Base-by-base conservation (phyloP, 2,888 invertebrate genomes). In the Epistrophe eligans region DNA sequence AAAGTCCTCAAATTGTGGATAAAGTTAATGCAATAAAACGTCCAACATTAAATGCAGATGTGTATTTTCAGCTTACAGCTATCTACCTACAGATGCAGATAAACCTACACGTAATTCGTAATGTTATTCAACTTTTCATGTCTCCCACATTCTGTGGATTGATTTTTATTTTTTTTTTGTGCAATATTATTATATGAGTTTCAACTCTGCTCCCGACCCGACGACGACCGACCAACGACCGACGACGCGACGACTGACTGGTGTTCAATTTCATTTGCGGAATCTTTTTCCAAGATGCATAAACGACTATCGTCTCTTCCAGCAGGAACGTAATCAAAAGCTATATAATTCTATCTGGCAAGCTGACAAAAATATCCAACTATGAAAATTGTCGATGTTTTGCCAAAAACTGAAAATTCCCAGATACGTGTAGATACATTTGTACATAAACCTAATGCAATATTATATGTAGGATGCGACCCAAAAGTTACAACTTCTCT, bases 291-390 rank as follows among this genome's bases (percentile, higher is more conserved):
- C 77, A 84, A 73, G 76, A 62, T 60, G 4, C 17, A 70, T 80
- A 50, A 79, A 17, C 35, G 50, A 35, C 32, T 48, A 57, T 24
- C 2, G 76, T 52, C 15, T 70, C 67, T 70, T 79, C 55, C 52
- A 76, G 66, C 76, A 55, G 28, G 58, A 84, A 48, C 48, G 76
- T 77, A 74, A 84, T 84, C 76, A 84, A 84, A 84, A 80, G 58
- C 72, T 72, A 80, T 77, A 84, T 80, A 84, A 84, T 72, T 80
- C 48, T 62, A 40, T 84, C 55, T 84, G 84, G 84, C 84, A 84
- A 81, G 55, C 70, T 81, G 84, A 81, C 84, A 84, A 81, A 84
- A 83, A 72, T 84, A 76, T 84, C 80, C 72, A 67, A 76, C 66
- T 80, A 57, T n/a, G 50, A 76, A 76, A 84, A 57, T 80, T 58